A percentile compares a stretch with the other conserved stretches of the same genome.
Evolutionary conservation across 2,113 vertebrate species (phyloP).

Genomic region (Hyla sarda): DNA sequence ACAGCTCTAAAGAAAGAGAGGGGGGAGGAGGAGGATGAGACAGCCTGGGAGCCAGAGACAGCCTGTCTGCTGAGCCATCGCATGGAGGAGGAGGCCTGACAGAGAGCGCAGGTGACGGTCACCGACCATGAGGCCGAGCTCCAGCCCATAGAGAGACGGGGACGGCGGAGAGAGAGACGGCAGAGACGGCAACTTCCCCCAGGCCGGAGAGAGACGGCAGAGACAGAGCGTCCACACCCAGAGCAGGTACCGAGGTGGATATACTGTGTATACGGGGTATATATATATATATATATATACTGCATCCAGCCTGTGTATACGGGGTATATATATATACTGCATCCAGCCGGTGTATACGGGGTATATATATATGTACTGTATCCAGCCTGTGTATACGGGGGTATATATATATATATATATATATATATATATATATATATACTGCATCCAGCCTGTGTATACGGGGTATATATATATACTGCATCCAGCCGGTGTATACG

Average conservation of each 20-base stretch:
- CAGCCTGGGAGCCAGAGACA: slow-evolving; percentile 43
- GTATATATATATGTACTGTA: neutral
- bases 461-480: neutral
- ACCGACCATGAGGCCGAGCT: slow-evolving; percentile 16
- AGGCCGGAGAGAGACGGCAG: neutral
- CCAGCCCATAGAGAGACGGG: neutral
- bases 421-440: too few species aligned
- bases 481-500: too few species aligned
- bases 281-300: neutral
- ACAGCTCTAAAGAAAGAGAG: slow-evolving; percentile 48
- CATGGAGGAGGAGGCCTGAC: slow-evolving; percentile 55
- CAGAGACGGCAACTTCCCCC: too few species aligned
- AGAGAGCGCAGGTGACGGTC: neutral
- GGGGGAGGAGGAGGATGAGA: slow-evolving; percentile 29
- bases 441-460: neutral
- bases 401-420: too few species aligned
- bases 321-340: neutral
- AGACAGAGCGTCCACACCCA: slow-evolving; percentile 31
- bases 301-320: neutral
- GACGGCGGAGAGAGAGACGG: slow-evolving; percentile 18
- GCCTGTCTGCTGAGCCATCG: slow-evolving; percentile 43
- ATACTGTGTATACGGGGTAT: neutral
- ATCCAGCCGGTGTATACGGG: too few species aligned
- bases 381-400: neutral
- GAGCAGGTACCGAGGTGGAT: slow-evolving; percentile 3